phyloP scores from a whole-genome alignment of 2,113 vertebrate species.

The Tympanuchus pallidicinctus region DNA sequence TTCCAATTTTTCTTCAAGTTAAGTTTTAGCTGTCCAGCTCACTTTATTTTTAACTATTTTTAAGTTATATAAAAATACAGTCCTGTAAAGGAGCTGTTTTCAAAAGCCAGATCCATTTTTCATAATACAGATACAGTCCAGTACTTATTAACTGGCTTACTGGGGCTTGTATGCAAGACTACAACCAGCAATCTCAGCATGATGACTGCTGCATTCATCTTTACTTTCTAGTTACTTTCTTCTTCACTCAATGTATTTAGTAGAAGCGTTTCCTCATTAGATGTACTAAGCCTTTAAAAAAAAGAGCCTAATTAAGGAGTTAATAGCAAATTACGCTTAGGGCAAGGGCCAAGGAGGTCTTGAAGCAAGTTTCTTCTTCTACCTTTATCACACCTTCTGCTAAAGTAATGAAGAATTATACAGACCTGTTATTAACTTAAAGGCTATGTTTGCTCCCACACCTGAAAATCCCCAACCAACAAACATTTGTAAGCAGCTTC shows the following conservation, averaged over 20 bases:
- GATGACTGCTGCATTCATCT: not conserved
- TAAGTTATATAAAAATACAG: not conserved
- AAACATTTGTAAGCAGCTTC: not conserved
- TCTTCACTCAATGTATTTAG: not conserved
- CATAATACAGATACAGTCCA: not conserved
- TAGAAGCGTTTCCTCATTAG: not conserved
- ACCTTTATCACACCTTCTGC: not conserved
- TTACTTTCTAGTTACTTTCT: not conserved
- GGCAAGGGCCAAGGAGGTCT: not conserved
- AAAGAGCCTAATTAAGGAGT: not conserved
- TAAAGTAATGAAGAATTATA: not conserved
- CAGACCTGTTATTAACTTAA: not conserved
- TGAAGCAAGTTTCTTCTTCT: not conserved
- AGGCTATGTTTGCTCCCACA: not conserved
- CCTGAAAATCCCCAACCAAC: not conserved
- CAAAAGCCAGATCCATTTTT: not conserved
- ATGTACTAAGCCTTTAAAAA: not conserved
- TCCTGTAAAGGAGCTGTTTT: not conserved
- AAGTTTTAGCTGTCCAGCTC: not conserved
- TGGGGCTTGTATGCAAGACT: not conserved
- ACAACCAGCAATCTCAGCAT: not conserved
- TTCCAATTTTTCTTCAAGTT: not conserved
- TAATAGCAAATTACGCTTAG: not conserved
- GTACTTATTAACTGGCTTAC: not conserved
- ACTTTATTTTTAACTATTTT: not conserved